Conservation (phyloP, 2,888 invertebrate species). For the Drosophila lutescens region DNA sequence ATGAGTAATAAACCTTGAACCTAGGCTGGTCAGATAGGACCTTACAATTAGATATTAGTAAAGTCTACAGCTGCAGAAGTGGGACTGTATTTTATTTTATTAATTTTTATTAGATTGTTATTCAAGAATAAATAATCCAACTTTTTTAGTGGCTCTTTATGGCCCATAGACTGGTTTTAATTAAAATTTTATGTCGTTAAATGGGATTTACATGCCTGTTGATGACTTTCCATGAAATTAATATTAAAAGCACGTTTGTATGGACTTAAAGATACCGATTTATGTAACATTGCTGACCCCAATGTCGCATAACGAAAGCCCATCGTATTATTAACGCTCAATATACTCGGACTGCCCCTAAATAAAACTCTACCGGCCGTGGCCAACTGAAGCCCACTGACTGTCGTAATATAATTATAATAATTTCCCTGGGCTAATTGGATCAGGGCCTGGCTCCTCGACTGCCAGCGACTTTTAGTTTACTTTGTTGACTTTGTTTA, state of each 20-base stretch:
- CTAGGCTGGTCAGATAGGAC: too few relatives aligned
- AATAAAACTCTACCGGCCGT: conserved; percentile 5
- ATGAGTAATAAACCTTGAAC: too few relatives aligned
- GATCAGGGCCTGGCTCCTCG: conserved; percentile 45
- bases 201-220: background rate
- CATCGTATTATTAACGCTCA: conserved; percentile 36
- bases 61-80: background rate
- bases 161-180: background rate
- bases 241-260: background rate
- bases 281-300: conserved; percentile 9
- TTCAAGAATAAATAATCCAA: background rate
- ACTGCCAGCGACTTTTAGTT: background rate
- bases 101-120: background rate
- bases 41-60: too few relatives aligned
- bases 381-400: conserved; percentile 61
- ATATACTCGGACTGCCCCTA: conserved; percentile 22
- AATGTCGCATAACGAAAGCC: background rate
- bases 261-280: background rate
- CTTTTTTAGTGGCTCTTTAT: background rate
- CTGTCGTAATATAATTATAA: conserved; percentile 65
- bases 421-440: conserved; percentile 59
- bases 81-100: background rate
- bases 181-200: background rate
- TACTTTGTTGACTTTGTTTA: conserved; percentile 11
- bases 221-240: background rate